These are phyloP conservation scores for Myiozetetes cayanensis DNA, from an alignment of 2,113 vertebrate genomes.

Conservation along the genomic window DNA sequence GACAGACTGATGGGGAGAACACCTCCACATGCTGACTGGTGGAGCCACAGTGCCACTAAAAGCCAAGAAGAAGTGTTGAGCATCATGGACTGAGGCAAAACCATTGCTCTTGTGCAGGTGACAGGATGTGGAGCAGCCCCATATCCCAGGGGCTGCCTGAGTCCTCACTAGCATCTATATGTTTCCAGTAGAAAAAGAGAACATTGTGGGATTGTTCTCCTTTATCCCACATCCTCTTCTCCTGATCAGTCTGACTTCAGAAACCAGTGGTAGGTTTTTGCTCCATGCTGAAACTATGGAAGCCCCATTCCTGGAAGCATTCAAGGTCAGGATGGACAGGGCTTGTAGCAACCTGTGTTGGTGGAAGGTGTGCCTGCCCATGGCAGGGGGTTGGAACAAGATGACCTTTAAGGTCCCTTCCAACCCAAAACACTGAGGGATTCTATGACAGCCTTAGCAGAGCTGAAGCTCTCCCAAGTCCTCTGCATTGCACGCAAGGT, in stretches of 20 bases:
- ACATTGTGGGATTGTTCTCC: too few relatives aligned
- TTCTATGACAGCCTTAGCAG: not conserved
- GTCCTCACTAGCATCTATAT: too few relatives aligned
- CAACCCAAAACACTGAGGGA: not conserved
- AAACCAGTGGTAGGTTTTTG: not conserved
- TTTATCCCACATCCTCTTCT: not conserved
- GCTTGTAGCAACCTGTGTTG: not conserved
- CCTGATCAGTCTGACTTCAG: not conserved
- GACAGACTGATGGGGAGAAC: fast-evolving
- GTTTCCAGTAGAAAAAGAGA: too few relatives aligned
- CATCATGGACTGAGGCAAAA: not conserved
- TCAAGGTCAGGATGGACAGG: fast-evolving
- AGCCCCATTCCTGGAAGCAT: not conserved
- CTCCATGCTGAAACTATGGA: not conserved
- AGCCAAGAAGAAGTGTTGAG: not conserved
- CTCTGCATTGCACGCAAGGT: not conserved
- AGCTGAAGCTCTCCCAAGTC: not conserved
- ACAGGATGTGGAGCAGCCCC: not conserved
- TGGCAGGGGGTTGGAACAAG: not conserved
- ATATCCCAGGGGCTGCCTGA: too few relatives aligned
- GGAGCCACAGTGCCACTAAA: not conserved
- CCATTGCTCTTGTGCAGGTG: fast-evolving
- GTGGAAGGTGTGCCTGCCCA: not conserved
- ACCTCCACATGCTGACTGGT: fast-evolving
- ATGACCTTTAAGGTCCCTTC: not conserved